A percentile compares a stretch with the other conserved stretches of the same genome.
Evolutionary conservation across 2,113 vertebrate species (phyloP).

Genomic region (Brachionichthys hirsutus): DNA sequence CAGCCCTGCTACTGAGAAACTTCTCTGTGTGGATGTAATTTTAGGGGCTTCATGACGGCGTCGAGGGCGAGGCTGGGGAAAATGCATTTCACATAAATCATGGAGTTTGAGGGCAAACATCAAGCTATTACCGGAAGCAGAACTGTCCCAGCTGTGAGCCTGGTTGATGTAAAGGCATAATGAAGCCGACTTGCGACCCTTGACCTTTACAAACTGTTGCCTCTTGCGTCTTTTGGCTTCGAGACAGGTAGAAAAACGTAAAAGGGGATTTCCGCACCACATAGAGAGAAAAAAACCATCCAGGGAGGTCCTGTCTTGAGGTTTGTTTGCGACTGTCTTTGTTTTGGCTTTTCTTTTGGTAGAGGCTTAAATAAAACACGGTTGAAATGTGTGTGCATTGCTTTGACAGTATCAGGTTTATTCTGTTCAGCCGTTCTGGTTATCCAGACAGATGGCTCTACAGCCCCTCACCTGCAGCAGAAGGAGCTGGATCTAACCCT

Average conservation of each 20-base stretch:
- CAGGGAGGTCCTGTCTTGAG: conserved; percentile 27
- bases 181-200: conserved; percentile 27
- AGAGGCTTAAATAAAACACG: too few species aligned
- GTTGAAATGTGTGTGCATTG: conserved; percentile 23
- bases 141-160: conserved; percentile 28
- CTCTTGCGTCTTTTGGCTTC: conserved; percentile 33
- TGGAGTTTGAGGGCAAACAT: conserved; percentile 32
- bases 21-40: not conserved
- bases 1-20: conserved; percentile 1
- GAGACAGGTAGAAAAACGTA: conserved; percentile 27
- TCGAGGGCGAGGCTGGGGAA: not conserved
- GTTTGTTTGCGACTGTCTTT: conserved; percentile 45
- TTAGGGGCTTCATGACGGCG: conserved; percentile 3
- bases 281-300: not conserved
- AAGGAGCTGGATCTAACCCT: not conserved
- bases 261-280: conserved; percentile 3
- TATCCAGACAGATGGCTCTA: conserved; percentile 23
- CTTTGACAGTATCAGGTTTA: conserved; percentile 70
- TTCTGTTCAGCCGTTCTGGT: conserved; percentile 27
- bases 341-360: conserved; percentile 30
- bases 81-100: conserved; percentile 4
- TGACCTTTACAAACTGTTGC: conserved; percentile 5
- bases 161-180: not conserved
- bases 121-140: conserved; percentile 25
- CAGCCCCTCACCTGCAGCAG: conserved; percentile 11